A percentile compares a stretch with the other conserved stretches of the same genome.
Conservation (phyloP, 2,888 invertebrate genomes). For the Ectemnius continuus region DNA sequence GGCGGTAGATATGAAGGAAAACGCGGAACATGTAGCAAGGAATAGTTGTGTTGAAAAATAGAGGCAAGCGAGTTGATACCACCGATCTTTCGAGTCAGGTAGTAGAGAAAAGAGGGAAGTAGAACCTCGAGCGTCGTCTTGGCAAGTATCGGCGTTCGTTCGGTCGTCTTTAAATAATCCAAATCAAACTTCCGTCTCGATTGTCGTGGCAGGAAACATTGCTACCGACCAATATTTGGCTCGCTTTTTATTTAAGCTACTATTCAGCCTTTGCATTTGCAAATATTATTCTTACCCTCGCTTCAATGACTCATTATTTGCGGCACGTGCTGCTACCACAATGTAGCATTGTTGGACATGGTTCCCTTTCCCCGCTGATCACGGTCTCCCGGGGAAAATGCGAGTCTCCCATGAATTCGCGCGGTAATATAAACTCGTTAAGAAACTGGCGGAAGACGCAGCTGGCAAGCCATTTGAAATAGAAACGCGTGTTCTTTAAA, state of each 20-base stretch:
- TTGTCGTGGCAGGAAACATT: constrained; percentile 13
- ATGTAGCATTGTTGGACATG: background rate
- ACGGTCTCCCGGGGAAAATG: background rate
- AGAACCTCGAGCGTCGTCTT: constrained; percentile 51
- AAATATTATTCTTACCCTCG: background rate
- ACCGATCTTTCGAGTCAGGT: background rate
- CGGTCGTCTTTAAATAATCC: constrained; percentile 62
- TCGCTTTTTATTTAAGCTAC: background rate
- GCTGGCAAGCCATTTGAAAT: constrained; percentile 76
- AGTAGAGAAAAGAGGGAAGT: constrained; percentile 22
- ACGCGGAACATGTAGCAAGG: constrained; percentile 25
- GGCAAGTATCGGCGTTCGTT: constrained; percentile 55
- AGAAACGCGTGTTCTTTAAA: constrained; percentile 76
- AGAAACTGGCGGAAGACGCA: constrained; percentile 73
- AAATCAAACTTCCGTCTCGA: constrained; percentile 38
- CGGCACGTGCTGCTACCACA: background rate
- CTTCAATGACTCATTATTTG: background rate
- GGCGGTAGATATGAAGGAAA: background rate
- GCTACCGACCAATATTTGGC: background rate
- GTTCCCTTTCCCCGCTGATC: background rate
- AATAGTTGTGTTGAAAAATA: constrained; percentile 29
- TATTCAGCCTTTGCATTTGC: background rate
- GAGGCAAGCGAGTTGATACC: constrained; percentile 9
- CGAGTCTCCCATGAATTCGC: constrained; percentile 34
- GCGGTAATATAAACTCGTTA: constrained; percentile 57